Evolutionary conservation across 1,140 invertebrate species (phyloP), one percentile per base, ranked within the genome.

Genomic region (Zaprionus gabonicus): DNA sequence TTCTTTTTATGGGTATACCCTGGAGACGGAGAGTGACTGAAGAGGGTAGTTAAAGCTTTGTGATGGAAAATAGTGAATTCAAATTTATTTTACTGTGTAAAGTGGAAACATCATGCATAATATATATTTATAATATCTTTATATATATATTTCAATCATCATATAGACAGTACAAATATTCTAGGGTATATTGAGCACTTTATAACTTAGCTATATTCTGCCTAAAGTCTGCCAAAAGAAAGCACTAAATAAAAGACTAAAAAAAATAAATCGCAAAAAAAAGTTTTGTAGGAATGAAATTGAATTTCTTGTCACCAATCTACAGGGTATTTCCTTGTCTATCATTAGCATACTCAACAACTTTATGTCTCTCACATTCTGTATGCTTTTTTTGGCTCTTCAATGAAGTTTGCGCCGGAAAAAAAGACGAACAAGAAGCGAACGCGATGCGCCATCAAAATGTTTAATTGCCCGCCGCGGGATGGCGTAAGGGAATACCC

Each of bases 361-460:
- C 56, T 67, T 57, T 44, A 69, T 70, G 69, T 53, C n/a, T 34
- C 57, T 57, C 31, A 41, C 56, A 20, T 51, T 10, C 46, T 51
- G 20, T 51, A 10, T 51, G 46, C 20, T 59, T 66, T 56, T 36
- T 68, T 86, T 46, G 6, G 12, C 76, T 72, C 36, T 68, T 76
- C 73, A 82, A 90, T 77, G 76, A 81, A 81, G 85, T 88, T 84
- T 70, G 71, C 55, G 65, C 55, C 53, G 38, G 75, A 80, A 80
- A 78, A 80, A 80, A 64, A 64, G 23, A 15, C 44, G 51, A 67
- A 62, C 25, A 58, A 44, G 53, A 60, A 60, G 58, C 31, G 25
- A 70, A 68, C 67, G 58, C 68, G 63, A 51, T 64, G 70, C 67
- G 70, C 67, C 77, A 57, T 86, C 75, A 82, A 81, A 80, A 79